Base-by-base conservation (phyloP, 1,140 invertebrate genomes). In the Hydropsyche tenuis region DNA sequence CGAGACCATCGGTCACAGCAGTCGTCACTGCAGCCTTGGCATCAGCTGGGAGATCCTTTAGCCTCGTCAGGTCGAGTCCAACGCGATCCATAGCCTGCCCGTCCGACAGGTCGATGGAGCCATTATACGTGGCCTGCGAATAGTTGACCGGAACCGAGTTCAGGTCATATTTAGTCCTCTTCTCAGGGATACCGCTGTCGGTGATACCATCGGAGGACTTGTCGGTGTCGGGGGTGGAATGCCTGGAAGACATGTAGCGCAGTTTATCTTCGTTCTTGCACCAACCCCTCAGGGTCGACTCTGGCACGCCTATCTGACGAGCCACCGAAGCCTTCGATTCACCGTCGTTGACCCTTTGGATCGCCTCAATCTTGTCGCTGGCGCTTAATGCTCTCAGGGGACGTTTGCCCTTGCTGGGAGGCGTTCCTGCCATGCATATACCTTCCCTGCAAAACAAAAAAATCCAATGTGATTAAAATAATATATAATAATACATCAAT, bases 231-330 rank as follows among this genome's bases (percentile, higher is more conserved):
- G 89, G 88, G 0, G 87, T 87, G 3, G 90, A 90, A 72, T 90
- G 88, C 11, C 88, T 84, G 11, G 88, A 88, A 0, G 90, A 89
- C 86, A 92, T 90, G 60, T 89, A 89, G 0, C 89, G 87, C 0
- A 94, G 87, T 78, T 93, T 94, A 73, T 91, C 88, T 79, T 93
- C 91, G 76, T 92, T 92, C 79, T 94, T 94, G 82, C 92, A 94
- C 93, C 93, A 94, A 18, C 93, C 92, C 0, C 93, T 85, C 0
- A 94, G 81, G 0, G 92, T 94, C 0, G 92, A 93, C 80, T 94
- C 93, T 0, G 93, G 92, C 0, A 94, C 92, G 0, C 92, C 92
- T 78, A 94, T 92, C 75, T 93, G 91, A 0, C 92, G 82, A 0
- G 92, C 92, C 0, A 94, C 92, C 0, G 92, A 92, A 0, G 93